Percentiles rank a stretch among this genome's conserved stretches.
These are phyloP conservation scores for Linyphia triangularis DNA, from an alignment of 2,888 invertebrate genomes.

Conservation along the genomic window DNA sequence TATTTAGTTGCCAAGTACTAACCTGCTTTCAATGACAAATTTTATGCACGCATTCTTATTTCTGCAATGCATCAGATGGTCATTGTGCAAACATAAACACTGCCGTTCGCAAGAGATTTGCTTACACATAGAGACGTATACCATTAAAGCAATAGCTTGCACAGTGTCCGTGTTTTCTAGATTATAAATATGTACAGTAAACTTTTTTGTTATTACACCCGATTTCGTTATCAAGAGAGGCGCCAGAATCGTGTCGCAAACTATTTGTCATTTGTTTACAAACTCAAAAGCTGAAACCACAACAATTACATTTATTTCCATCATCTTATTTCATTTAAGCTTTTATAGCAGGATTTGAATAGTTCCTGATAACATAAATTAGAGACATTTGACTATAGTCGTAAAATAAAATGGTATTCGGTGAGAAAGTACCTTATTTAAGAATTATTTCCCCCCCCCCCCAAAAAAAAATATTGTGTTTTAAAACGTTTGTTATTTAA, in stretches of 20 bases:
- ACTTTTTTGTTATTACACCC: neutral
- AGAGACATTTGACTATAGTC: neutral
- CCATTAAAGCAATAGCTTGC: neutral
- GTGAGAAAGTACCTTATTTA: too few relatives aligned
- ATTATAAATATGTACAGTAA: neutral
- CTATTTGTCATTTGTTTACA: neutral
- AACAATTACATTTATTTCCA: neutral
- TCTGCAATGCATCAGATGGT: too few relatives aligned
- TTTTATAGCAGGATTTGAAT: neutral
- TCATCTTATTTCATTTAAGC: too few relatives aligned
- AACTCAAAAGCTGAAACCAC: neutral
- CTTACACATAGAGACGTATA: neutral
- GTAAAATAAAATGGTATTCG: neutral
- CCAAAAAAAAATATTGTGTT: too few relatives aligned
- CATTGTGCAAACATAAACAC: neutral
- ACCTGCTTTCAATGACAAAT: too few relatives aligned
- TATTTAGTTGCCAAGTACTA: too few relatives aligned
- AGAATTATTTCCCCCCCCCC: too few relatives aligned
- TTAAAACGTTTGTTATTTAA: too few relatives aligned
- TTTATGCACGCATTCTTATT: too few relatives aligned
- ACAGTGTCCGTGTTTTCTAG: neutral
- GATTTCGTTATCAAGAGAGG: neutral
- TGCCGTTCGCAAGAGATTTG: neutral
- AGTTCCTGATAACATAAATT: neutral
- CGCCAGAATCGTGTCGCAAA: neutral